Percentiles rank a stretch among this genome's conserved stretches.
Evolutionary conservation across 2,888 invertebrate genomes (phyloP).

Genomic region (Volucella bombylans): DNA sequence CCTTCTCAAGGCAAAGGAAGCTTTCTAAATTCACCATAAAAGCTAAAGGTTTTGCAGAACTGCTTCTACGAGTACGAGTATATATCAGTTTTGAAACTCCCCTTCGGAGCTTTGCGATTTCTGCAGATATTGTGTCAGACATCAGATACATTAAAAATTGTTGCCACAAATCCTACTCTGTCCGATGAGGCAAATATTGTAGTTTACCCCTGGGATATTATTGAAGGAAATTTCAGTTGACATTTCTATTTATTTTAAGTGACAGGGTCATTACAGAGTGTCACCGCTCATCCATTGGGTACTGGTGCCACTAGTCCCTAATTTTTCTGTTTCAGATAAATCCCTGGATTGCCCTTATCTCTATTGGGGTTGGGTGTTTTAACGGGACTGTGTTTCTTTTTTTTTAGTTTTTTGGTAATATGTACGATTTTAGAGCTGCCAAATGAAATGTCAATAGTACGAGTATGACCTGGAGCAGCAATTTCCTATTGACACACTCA

Average conservation of each 20-base stretch:
- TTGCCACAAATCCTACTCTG: conserved; percentile 16
- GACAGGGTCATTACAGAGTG: conserved; percentile 29
- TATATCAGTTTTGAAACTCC: conserved; percentile 15
- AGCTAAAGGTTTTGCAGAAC: conserved; percentile 35
- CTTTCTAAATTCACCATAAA: conserved; percentile 36
- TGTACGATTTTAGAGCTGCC: not conserved
- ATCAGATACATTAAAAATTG: conserved; percentile 13
- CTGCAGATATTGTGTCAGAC: conserved; percentile 2
- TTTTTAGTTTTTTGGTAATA: not conserved
- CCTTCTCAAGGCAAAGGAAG: not conserved
- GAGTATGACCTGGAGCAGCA: conserved; percentile 25
- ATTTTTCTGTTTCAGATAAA: conserved; percentile 17
- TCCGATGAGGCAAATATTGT: not conserved
- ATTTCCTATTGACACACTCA: conserved; percentile 54
- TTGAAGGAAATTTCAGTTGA: conserved; percentile 42
- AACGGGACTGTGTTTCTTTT: conserved; percentile 28
- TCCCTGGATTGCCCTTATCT: conserved; percentile 44
- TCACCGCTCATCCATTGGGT: conserved; percentile 4
- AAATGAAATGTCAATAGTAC: conserved; percentile 17
- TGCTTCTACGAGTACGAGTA: too few species aligned
- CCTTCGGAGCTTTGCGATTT: conserved; percentile 35
- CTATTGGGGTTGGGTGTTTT: conserved; percentile 6
- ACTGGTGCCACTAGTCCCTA: conserved; percentile 42
- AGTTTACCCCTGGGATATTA: conserved; percentile 12
- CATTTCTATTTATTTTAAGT: conserved; percentile 57